Evolutionary conservation across 2,888 invertebrate genomes (phyloP), one percentile per base, ranked within the genome.

Genomic region (Mythimna ferrago): DNA sequence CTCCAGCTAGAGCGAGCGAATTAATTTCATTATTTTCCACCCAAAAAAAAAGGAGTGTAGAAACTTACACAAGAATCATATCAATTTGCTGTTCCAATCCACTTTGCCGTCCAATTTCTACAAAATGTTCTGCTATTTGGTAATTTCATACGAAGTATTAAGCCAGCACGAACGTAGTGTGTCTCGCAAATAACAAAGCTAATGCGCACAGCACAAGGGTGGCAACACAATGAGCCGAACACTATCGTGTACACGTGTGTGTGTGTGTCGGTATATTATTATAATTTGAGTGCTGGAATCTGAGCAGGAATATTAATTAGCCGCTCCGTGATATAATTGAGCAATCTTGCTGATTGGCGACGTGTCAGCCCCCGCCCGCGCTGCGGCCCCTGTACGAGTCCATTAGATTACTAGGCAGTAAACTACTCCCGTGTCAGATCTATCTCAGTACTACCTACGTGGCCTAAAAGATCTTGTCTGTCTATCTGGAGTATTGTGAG

Each of bases 271-370:
- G n/a, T 19, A 48, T 53, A 38, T 68, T 54, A 48, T 80, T 58
- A 58, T 65, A 32, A 57, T 54, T 48, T 32, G 51, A 67, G 63
- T 51, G n/a, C 48, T 53, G 53, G 51, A 69, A 63, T 71, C 66
- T 64, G 51, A 41, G 64, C 56, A 64, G 66, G 71, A 71, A 76
- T 73, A 83, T 83, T 56, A 82, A 80, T 83, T 69, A 77, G 53
- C 35, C 26, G 41, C 51, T 80, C 26, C 54, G 61, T 35, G 63
- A 60, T 69, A 60, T 69, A 76, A 83, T 76, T 71, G 66, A 73
- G 73, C 66, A 69, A 73, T 69, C 57, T 48, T 6, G 41, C 60
- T 73, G 73, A 80, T 76, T 73, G 70, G 66, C 44, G 64, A 66
- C 78, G 66, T 72, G 77, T 56, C 77, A 48, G 51, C 44, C 38